Evolutionary conservation across 2,888 invertebrate genomes (phyloP), one percentile per base, ranked within the genome.

Genomic region (Thumatha senex): DNA sequence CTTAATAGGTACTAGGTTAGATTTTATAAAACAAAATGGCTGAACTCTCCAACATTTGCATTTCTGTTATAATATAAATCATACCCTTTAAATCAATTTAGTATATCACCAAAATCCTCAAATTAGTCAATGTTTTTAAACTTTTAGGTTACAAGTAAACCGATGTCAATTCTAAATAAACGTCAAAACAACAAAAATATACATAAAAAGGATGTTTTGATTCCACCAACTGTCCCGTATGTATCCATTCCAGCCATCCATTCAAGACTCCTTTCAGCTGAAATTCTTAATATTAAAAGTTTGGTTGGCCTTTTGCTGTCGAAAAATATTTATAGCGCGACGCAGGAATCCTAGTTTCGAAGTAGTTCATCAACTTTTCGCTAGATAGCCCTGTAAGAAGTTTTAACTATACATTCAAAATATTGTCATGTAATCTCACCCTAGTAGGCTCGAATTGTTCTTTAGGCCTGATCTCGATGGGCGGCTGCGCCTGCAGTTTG

Each of bases 391-490:
- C 4, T n/a, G 40, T 30, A 13, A 2, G 18, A 24, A 24, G 18
- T 24, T 24, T 24, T 24, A 24, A 2, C 18, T 24, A 24, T 2
- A 24, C 18, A 24, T 4, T 5, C 18, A 4, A 24, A 24, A 24
- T 24, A 24, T 24, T 24, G 18, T 5, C 5, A 5, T 24, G 5
- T 24, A 24, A 38, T 59, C 88, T 89, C 90, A 97, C 97, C 94
- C 96, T 94, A 40, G 96, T 95, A 31, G 95, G 94, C 78, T 97
- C 96, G 56, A 96, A 92, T 74, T 95, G 94, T 71, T 96, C 96
- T 74, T 95, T 95, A 0, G 95, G 94, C 63, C 94, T 90, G 61
- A 94, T 88, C 67, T 94, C 94, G 56, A 94, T 92, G 10, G 96
- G 95, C 43, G 95, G 94, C 68, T 95, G 92, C 14, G 93, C 94